Conservation (phyloP, 1,140 invertebrate species). For the Episyrphus balteatus region DNA sequence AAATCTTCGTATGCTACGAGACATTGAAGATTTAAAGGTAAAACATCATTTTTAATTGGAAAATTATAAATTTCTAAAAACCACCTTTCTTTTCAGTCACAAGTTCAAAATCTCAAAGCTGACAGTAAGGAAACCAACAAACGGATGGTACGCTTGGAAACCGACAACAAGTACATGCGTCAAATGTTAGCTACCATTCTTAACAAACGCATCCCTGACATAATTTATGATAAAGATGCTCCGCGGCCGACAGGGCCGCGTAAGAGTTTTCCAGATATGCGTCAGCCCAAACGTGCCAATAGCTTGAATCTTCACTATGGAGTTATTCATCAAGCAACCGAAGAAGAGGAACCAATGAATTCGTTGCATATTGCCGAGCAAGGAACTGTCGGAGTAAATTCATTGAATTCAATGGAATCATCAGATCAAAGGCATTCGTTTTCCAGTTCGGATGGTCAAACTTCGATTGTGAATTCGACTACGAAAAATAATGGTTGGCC, state of each 20-base stretch:
- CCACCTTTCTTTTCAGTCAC: slow-evolving; percentile 8
- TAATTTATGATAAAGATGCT: slow-evolving; percentile 33
- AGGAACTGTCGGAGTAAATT: background rate
- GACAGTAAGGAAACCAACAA: slow-evolving; percentile 32
- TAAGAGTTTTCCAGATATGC: slow-evolving; percentile 16
- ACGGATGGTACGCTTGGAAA: slow-evolving; percentile 26
- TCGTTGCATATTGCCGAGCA: slow-evolving; percentile 7
- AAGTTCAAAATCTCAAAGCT: slow-evolving; percentile 25
- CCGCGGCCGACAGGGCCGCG: slow-evolving; percentile 8
- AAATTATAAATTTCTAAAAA: no score
- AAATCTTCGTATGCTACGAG: slow-evolving; percentile 34
- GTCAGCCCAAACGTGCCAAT: slow-evolving; percentile 15
- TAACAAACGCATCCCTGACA: slow-evolving; percentile 25
- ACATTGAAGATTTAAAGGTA: slow-evolving; percentile 35
- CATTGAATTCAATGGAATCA: slow-evolving; percentile 5
- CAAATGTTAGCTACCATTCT: slow-evolving; percentile 24
- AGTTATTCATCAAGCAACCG: slow-evolving; percentile 20
- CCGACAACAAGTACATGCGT: slow-evolving; percentile 31
- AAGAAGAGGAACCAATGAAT: slow-evolving; percentile 15
- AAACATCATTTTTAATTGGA: background rate
- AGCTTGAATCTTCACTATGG: slow-evolving; percentile 32
- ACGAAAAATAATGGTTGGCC: no score
- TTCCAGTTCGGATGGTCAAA: slow-evolving; percentile 23
- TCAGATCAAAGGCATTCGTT: slow-evolving; percentile 19
- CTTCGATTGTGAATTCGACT: background rate